These are phyloP conservation scores for Lathamus discolor DNA, from an alignment of 2,113 vertebrate species.

Conservation along the genomic window DNA sequence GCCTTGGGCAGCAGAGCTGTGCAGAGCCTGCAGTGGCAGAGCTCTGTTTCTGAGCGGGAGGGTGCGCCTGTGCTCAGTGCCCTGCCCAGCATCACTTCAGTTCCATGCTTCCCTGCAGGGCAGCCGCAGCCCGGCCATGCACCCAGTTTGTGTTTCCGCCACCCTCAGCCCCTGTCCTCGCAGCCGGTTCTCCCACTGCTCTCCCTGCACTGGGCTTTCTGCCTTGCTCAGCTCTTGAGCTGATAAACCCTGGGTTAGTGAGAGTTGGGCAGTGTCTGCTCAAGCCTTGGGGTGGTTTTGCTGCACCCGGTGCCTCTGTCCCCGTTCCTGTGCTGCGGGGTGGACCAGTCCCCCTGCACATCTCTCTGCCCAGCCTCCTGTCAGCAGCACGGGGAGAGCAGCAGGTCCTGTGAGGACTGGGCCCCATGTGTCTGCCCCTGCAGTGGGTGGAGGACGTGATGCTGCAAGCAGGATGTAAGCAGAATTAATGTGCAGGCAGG, in stretches of 20 bases:
- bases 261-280: not conserved
- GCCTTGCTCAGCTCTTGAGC: not conserved
- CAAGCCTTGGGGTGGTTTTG: not conserved
- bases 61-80: fast-evolving
- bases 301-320: not conserved
- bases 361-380: fast-evolving
- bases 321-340: not conserved
- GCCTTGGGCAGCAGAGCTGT: not conserved
- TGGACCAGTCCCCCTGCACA: not conserved
- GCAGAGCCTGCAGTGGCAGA: not conserved
- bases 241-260: not conserved
- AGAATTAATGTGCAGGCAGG: not conserved
- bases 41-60: not conserved
- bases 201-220: not conserved
- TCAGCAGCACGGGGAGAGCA: not conserved
- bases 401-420: not conserved
- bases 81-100: not conserved
- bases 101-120: not conserved
- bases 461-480: not conserved
- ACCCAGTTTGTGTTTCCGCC: fast-evolving
- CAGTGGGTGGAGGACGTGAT: not conserved
- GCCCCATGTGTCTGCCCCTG: not conserved
- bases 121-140: fast-evolving
- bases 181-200: not conserved
- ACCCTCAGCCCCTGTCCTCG: not conserved